Conservation (phyloP, 2,113 vertebrate species). For the Mobula hypostoma region DNA sequence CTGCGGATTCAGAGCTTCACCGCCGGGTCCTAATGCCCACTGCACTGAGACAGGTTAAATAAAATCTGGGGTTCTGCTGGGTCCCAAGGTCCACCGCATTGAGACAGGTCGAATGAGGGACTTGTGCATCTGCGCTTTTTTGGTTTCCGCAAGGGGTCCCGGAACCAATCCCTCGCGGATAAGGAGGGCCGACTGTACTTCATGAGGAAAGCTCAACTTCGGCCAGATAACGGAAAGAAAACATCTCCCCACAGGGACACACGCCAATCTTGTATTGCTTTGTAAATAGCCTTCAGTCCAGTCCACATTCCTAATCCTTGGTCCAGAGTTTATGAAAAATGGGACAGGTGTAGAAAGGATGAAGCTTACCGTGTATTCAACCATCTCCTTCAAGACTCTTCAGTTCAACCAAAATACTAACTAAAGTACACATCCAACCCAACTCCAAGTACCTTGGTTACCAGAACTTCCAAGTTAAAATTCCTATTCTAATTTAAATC, state of each 20-base stretch:
- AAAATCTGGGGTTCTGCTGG: too few species aligned
- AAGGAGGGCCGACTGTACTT: not conserved
- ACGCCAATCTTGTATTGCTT: not conserved
- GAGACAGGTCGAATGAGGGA: too few species aligned
- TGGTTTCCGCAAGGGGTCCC: too few species aligned
- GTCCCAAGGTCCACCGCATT: too few species aligned
- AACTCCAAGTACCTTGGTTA: not conserved
- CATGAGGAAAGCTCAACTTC: not conserved
- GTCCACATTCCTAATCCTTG: too few species aligned
- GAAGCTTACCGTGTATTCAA: not conserved
- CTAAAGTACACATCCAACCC: not conserved
- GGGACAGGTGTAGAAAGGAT: not conserved
- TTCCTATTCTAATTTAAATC: not conserved
- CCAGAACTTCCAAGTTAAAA: not conserved
- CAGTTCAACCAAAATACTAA: not conserved
- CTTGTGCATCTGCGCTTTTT: too few species aligned
- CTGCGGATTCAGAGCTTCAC: too few species aligned
- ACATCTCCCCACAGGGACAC: not conserved
- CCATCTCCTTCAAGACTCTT: not conserved
- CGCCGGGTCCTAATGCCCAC: too few species aligned
- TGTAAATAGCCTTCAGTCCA: not conserved
- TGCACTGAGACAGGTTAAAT: too few species aligned
- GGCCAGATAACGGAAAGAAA: not conserved
- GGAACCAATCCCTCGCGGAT: too few species aligned
- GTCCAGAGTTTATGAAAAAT: too few species aligned